phyloP scores from a whole-genome alignment of 1,140 invertebrate species.

The Drosophila truncata region DNA sequence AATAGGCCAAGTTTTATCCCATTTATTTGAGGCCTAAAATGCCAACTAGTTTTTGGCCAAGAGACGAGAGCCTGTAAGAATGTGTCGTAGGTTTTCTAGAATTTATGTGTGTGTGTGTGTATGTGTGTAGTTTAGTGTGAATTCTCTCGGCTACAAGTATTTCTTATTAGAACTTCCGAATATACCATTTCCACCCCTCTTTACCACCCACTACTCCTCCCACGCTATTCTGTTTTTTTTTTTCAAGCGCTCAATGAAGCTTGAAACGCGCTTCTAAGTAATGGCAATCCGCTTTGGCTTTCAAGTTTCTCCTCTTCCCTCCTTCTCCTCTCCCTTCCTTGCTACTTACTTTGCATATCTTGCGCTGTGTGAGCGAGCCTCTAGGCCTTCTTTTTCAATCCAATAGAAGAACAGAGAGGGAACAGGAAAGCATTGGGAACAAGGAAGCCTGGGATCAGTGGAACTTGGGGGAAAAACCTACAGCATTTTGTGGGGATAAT shows the following conservation, averaged over 20 bases:
- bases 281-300: conserved; percentile 75
- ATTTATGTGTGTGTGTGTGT: not conserved
- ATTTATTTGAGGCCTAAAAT: conserved; percentile 4
- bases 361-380: conserved; percentile 50
- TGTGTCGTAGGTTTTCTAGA: not conserved
- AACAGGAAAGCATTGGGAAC: not conserved
- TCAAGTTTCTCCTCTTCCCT: conserved; percentile 46
- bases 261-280: conserved; percentile 68
- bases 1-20: conserved; percentile 9
- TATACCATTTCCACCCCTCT: not conserved
- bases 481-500: not conserved
- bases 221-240: conserved; percentile 5
- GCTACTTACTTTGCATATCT: conserved; percentile 55
- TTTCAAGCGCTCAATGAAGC: conserved; percentile 58
- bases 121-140: conserved; percentile 1
- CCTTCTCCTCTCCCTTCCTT: conserved; percentile 20
- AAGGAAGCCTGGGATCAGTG: not conserved
- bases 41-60: not conserved
- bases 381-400: conserved; percentile 61
- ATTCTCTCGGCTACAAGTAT: conserved; percentile 16
- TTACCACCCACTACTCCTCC: conserved; percentile 3
- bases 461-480: not conserved
- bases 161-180: conserved; percentile 27
- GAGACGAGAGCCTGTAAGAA: not conserved
- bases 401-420: conserved; percentile 19